Base-by-base conservation (phyloP, 2,797 vertebrate species). In the Mycteria americana region DNA sequence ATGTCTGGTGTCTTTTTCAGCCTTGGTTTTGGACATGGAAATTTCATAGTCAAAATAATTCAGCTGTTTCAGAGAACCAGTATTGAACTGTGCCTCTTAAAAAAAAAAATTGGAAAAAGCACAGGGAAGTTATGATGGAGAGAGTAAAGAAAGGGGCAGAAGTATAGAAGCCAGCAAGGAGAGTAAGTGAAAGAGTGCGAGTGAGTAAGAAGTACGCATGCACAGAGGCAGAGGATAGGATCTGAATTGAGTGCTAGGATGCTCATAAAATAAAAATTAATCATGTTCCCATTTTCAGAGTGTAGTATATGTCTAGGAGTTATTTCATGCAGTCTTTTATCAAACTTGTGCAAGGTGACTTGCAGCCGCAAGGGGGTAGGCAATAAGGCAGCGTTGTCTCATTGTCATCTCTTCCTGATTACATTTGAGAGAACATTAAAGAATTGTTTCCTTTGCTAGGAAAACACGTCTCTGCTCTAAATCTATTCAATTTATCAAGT, bases 361-460 rank as follows among this genome's bases (percentile, higher is more conserved):
- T 95, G 86, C 31, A 88, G 73, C 45, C 27, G 15, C 51, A 72
- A 90, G 88, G 18, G 39, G 4, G 7, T 35, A 92, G 37, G 46
- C 79, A 95, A 84, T 63, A 74, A 60, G 48, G 57, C 75, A 91
- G 43, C 11, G 13, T 45, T 82, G 64, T 68, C 56, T 95, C 83
- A 84, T 87, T 94, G 62, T 92, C 72, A 79, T 80, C 79, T 90
- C 62, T 94, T 94, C 76, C 67, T 81, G 64, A 65, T 91, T 93
- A 48, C 21, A 46, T 79, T 70, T 69, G 60, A 95, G 23, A 80
- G 15, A 93, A 35, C 35, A 46, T 56, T 77, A 92, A 56, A 96
- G 39, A 94, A 68, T 70, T 79, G 21, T n/a, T 54, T 86, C 13
- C 87, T 88, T 43, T 93, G 21, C 73, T 93, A 78, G 23, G 56